phyloP scores from a whole-genome alignment of 2,113 vertebrate genomes.

The Sprattus sprattus region DNA sequence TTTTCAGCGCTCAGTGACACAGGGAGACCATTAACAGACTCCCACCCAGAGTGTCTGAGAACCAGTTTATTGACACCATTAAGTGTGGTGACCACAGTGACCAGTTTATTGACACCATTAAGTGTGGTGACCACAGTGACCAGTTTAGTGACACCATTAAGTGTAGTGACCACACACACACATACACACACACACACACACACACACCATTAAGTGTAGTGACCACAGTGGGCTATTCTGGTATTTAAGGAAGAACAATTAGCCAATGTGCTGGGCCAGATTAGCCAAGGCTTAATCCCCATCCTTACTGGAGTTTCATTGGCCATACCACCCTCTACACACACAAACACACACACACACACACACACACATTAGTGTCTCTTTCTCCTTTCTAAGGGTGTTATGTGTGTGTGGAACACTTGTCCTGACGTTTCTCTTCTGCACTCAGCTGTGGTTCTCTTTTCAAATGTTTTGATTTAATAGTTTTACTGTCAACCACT shows the following conservation, averaged over 20 bases:
- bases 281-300: neutral
- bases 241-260: neutral
- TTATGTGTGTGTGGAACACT: no score
- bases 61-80: neutral
- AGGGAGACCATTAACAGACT: neutral
- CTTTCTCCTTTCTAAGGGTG: no score
- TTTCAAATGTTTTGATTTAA: no score
- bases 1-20: neutral
- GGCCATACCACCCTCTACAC: neutral
- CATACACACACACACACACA: no score
- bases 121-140: neutral
- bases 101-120: no score
- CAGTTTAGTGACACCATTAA: no score
- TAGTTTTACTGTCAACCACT: no score
- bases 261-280: neutral
- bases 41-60: neutral
- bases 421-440: no score
- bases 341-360: neutral
- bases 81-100: neutral
- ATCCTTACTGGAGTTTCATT: neutral
- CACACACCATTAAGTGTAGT: neutral
- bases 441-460: no score
- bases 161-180: neutral
- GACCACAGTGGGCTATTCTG: neutral
- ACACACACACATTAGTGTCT: no score